A percentile compares a stretch with the other conserved stretches of the same genome.
These are phyloP conservation scores for Agapornis canus DNA, from an alignment of 2,797 vertebrate genomes.

Conservation along the genomic window DNA sequence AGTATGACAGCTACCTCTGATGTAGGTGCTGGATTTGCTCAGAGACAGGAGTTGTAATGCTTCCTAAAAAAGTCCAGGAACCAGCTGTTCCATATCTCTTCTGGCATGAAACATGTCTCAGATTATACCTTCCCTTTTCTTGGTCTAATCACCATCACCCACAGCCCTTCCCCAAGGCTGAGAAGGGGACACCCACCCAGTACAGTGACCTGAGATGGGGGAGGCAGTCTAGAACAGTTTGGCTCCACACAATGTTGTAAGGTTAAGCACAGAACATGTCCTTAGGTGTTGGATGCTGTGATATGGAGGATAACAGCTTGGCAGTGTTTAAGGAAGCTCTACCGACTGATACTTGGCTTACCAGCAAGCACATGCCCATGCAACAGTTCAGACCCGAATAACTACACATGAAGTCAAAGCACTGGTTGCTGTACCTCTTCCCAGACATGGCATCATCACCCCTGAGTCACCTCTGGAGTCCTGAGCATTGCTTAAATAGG, in stretches of 20 bases:
- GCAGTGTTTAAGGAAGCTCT: background rate
- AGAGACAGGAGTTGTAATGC: background rate
- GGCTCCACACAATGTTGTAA: background rate
- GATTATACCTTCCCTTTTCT: background rate
- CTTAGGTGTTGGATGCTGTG: background rate
- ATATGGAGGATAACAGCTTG: background rate
- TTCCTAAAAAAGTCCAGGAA: background rate
- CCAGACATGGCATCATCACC: background rate
- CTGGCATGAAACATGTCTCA: background rate
- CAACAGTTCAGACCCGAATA: background rate
- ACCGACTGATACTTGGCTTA: background rate
- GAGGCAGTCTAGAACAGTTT: fast-evolving
- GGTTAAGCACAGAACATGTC: background rate
- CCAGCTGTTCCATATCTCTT: background rate
- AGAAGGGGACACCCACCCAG: fast-evolving
- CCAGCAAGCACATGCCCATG: background rate
- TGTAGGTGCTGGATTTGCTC: background rate
- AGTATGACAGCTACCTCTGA: background rate
- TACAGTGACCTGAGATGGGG: background rate
- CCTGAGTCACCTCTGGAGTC: background rate
- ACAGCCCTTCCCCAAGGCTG: background rate
- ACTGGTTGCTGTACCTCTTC: background rate
- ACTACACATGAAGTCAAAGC: background rate
- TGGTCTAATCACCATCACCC: background rate
- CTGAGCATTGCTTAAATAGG: background rate